Conservation (phyloP, 1,140 invertebrate species). For the Choristoneura fumiferana region DNA sequence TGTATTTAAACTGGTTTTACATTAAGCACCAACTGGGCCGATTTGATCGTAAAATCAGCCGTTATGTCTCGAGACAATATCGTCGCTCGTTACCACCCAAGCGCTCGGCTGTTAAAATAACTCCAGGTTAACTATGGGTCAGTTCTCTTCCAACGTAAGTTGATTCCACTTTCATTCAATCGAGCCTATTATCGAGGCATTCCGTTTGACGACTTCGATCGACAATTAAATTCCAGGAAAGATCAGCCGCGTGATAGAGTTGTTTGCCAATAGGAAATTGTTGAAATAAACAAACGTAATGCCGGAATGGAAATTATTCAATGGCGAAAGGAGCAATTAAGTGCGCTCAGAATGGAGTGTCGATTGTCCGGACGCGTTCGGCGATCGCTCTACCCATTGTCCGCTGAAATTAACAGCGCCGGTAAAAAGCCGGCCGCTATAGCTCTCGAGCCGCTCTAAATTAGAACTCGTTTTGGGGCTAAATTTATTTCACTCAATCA, state of each 20-base stretch:
- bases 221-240: constrained; percentile 18
- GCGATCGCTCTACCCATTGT: constrained; percentile 49
- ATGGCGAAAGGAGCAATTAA: constrained; percentile 60
- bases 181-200: constrained; percentile 1
- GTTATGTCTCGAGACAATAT: constrained; percentile 62
- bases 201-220: neutral
- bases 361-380: constrained; percentile 50
- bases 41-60: constrained; percentile 70
- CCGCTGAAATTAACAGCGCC: constrained; percentile 53
- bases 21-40: constrained; percentile 63
- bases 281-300: constrained; percentile 27
- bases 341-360: constrained; percentile 39
- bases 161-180: constrained; percentile 21
- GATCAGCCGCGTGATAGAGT: constrained; percentile 22
- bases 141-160: constrained; percentile 32
- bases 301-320: constrained; percentile 48
- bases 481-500: constrained; percentile 17
- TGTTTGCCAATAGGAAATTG: constrained; percentile 23
- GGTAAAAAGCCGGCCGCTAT: constrained; percentile 44
- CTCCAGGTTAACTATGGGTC: constrained; percentile 54
- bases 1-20: constrained; percentile 72
- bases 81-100: constrained; percentile 57
- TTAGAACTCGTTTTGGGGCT: constrained; percentile 1
- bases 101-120: constrained; percentile 50
- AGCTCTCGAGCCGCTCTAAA: constrained; percentile 15